Conservation (phyloP, 2,797 vertebrate species). For the Helarctos malayanus region DNA sequence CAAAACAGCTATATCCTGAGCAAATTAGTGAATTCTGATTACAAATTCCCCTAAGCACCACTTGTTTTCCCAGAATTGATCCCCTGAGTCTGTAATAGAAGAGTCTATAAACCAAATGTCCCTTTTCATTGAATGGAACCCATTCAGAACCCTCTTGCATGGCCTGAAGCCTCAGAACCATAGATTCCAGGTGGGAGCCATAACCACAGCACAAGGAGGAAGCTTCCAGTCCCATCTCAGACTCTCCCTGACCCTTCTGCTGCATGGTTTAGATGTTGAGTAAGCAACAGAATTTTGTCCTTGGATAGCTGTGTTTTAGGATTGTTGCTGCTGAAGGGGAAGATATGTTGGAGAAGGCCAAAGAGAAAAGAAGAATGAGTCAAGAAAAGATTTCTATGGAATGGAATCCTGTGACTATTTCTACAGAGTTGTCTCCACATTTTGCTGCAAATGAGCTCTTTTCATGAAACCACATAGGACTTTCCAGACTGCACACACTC, state of each 20-base stretch:
- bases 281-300: background rate
- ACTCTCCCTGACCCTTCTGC: background rate
- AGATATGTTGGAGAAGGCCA: background rate
- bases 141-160: background rate
- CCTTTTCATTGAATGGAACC: background rate
- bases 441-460: background rate
- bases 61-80: conserved; percentile 1
- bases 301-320: background rate
- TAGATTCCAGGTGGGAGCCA: background rate
- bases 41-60: background rate
- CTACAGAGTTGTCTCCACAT: background rate
- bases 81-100: background rate
- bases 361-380: background rate
- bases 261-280: background rate
- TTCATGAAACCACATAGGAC: background rate
- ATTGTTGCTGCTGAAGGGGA: background rate
- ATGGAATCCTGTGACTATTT: background rate
- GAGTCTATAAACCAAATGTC: background rate
- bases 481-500: background rate
- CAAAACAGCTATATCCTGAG: background rate
- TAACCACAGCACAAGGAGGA: background rate
- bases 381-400: background rate
- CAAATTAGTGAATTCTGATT: conserved; percentile 12
- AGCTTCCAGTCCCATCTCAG: background rate
- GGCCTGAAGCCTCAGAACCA: background rate